Evolutionary conservation across 2,113 vertebrate species (phyloP).

Genomic region (Chloropsis hardwickii): DNA sequence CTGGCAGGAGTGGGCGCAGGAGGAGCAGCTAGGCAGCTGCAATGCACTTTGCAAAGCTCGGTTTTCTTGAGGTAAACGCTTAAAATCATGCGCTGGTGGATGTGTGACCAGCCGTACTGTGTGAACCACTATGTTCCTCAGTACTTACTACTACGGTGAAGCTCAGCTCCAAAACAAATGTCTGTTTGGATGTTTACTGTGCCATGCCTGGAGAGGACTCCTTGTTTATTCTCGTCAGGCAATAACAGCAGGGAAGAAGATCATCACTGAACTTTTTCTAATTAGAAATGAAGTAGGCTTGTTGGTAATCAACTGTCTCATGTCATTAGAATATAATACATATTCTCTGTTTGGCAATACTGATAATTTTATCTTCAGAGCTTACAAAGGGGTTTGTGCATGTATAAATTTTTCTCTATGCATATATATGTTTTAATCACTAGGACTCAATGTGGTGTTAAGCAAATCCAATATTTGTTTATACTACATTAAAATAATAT

Average conservation of each 20-base stretch:
- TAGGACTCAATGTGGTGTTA: not conserved
- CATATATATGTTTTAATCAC: not conserved
- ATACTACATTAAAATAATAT: constrained; percentile 31
- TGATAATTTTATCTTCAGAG: constrained; percentile 31
- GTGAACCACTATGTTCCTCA: not conserved
- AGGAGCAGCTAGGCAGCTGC: not conserved
- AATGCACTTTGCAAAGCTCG: not conserved
- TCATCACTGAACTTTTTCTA: constrained; percentile 38
- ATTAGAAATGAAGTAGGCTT: constrained; percentile 39
- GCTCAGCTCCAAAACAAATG: not conserved
- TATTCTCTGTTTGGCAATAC: constrained; percentile 30
- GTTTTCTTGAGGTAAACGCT: not conserved
- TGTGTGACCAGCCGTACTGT: not conserved
- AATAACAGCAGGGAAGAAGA: not conserved
- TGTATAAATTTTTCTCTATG: not conserved
- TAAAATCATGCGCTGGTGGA: not conserved
- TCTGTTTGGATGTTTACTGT: not conserved
- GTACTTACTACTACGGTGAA: not conserved
- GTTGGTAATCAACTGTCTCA: constrained; percentile 27
- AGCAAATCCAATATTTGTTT: constrained; percentile 39
- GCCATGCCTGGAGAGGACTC: not conserved
- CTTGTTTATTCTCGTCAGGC: constrained; percentile 19
- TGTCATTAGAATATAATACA: constrained; percentile 30
- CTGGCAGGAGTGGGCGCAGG: not conserved
- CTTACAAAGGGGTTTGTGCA: not conserved